Base-by-base conservation (phyloP, 35 echinoderm and acorn worm species). In the Heliocidaris tuberculata region DNA sequence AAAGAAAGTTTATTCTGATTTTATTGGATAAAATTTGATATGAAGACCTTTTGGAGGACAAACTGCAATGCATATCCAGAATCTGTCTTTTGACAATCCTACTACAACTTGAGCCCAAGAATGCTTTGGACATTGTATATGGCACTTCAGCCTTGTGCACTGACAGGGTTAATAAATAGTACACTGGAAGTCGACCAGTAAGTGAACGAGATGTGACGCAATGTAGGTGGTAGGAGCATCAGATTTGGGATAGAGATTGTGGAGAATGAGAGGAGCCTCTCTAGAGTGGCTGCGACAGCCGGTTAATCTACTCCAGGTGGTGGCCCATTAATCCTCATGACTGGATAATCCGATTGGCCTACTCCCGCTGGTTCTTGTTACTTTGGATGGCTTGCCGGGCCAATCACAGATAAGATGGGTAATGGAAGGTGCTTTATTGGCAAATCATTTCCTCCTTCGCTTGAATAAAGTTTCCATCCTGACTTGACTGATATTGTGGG, bases 301-400 rank as follows among this genome's bases (percentile, higher is more conserved):
- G 31, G 31, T 89, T 89, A 89, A 89, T 89, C 87, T 48, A 15
- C 47, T 10, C 87, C 87, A 89, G 87, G 31, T 89, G 87, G 87
- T 89, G 31, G 31, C 31, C 87, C 87, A 89, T 89, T 89, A 89
- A 89, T 89, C 87, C 87, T 89, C 87, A 89, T 89, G 47, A 42
- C 31, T 32, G 87, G 87, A 89, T 89, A 89, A 89, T 89, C 87
- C 87, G 31, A 48, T 48, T 89, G 87, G 47, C 47, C 87, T 89
- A 78, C 65, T 78, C 65, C 21, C 65, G 65, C 65, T 78, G 65
- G 19, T 78, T 78, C 65, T 78, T 19, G 65, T 78, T 78, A 78
- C 65, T 78, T n/a, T 78, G 21, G 65, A 78, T 78, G 65, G 65
- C 27, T 21, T 24, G 27, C 65, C 7, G 65, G 65, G 65, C 65